Evolutionary conservation across 1,140 invertebrate genomes (phyloP), one percentile per base, ranked within the genome.

Genomic region (Eriocheir sinensis): DNA sequence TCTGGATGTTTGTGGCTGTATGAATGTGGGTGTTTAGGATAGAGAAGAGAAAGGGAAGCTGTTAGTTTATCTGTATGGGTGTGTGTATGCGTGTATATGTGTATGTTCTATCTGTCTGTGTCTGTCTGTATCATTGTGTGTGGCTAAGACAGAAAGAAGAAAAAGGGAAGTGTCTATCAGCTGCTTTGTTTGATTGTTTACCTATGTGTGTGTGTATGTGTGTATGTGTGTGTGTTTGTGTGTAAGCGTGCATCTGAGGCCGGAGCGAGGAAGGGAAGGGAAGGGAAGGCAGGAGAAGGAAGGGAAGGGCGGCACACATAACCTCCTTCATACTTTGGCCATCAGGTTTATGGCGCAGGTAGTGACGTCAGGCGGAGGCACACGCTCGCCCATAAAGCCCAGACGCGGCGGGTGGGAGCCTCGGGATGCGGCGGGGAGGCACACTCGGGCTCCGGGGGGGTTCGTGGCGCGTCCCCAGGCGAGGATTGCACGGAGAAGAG

Each of bases 181-280:
- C 34, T 27, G n/a, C 27, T 88, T 36, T 88, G 85, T 88, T 36
- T 41, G 85, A 41, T 36, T 88, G 85, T 88, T 36, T 40, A 38
- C 41, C 36, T 88, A 38, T 88, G 85, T 88, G 85, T 88, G 85
- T 88, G 85, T 88, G 85, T 88, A 30, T 88, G 85, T 88, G 85
- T 88, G 85, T 88, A 38, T 88, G 40, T 88, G 85, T 88, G 85
- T 88, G 85, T 88, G 85, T 88, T 36, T 88, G 85, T 85, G 81
- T 34, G 81, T 85, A 15, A 17, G 81, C 3, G 79, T 80, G 79
- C 53, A 72, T 72, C 53, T 12, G 53, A 27, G 53, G 53, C 12
- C 53, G 53, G 53, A 72, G 53, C 12, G 27, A 81, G 79, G 32
- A 6, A 81, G 27, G 27, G 81, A 6, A 4, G 3, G 85, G 4